Evolutionary conservation across 1,140 invertebrate species (phyloP).

Genomic region (Diprion similis): DNA sequence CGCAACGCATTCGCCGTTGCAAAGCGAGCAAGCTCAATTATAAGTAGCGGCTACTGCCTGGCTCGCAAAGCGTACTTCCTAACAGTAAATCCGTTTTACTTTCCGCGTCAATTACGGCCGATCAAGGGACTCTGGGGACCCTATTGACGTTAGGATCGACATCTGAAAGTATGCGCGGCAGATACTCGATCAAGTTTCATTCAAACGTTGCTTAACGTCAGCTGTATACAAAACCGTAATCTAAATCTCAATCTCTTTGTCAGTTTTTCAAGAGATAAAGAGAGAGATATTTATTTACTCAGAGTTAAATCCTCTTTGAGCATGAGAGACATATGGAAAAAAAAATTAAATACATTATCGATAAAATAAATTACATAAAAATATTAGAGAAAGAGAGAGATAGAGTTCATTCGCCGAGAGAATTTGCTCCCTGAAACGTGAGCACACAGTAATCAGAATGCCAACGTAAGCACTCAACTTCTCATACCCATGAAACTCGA

Average conservation of each 20-base stretch:
- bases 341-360: too few relatives aligned
- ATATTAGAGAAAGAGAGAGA: too few relatives aligned
- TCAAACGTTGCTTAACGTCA: neutral
- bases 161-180: neutral
- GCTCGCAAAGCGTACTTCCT: neutral
- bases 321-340: too few relatives aligned
- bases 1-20: neutral
- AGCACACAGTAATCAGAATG: too few relatives aligned
- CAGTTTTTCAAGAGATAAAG: neutral
- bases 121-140: neutral
- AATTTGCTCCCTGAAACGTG: too few relatives aligned
- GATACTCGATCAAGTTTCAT: neutral
- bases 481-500: too few relatives aligned
- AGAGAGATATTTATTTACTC: too few relatives aligned
- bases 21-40: neutral
- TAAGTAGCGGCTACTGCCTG: neutral
- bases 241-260: neutral
- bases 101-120: neutral
- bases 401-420: too few relatives aligned
- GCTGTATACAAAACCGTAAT: neutral
- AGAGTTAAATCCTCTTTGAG: too few relatives aligned
- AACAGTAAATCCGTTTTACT: neutral
- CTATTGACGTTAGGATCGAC: neutral
- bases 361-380: too few relatives aligned
- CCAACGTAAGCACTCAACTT: too few relatives aligned